Evolutionary conservation across 2,888 invertebrate genomes (phyloP).

Genomic region (Dicranocentrus wangi): DNA sequence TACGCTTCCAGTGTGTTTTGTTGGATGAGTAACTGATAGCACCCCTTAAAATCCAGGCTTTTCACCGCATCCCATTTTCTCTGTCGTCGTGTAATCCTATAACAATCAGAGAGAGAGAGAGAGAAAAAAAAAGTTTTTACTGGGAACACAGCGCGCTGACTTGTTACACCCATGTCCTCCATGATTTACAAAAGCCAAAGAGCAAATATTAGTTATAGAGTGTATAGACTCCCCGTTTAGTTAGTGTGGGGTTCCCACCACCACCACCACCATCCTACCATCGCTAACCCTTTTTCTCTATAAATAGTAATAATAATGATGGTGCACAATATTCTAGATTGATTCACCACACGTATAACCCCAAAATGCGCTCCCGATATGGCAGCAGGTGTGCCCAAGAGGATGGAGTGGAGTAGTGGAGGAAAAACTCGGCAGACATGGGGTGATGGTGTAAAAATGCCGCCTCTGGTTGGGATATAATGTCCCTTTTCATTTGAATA

Average conservation of each 20-base stretch:
- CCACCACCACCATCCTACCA: too few species aligned
- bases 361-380: not conserved
- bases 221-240: too few species aligned
- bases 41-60: too few species aligned
- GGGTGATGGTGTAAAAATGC: too few species aligned
- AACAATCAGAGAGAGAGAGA: too few species aligned
- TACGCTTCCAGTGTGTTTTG: too few species aligned
- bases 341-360: conserved; percentile 9
- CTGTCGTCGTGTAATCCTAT: too few species aligned
- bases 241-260: too few species aligned
- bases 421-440: too few species aligned
- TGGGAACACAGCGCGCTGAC: not conserved
- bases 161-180: not conserved
- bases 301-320: conserved; percentile 12
- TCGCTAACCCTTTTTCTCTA: conserved; percentile 5
- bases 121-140: too few species aligned
- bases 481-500: conserved; percentile 60
- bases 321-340: conserved; percentile 3
- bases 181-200: conserved; percentile 10
- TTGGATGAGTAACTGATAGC: too few species aligned
- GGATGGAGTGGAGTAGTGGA: conserved; percentile 36
- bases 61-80: too few species aligned
- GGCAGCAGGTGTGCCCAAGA: conserved; percentile 58
- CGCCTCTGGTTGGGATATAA: conserved; percentile 13
- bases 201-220: not conserved